Evolutionary conservation across 2,888 invertebrate species (phyloP).

Genomic region (Acronicta psi): DNA sequence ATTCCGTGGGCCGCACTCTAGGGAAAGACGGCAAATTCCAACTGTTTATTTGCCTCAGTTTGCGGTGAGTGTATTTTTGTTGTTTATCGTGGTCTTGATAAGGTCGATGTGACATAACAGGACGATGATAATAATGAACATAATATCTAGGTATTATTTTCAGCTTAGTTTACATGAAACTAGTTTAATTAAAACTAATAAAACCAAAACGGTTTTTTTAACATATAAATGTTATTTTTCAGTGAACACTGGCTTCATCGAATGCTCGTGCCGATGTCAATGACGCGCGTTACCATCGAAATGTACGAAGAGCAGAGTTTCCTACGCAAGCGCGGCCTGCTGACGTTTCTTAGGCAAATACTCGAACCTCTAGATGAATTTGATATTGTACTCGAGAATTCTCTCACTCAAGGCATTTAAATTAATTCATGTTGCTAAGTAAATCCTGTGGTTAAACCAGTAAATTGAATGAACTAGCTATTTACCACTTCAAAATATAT

Average conservation of each 20-base stretch:
- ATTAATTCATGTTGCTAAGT: constrained; percentile 7
- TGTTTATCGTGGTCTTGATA: not conserved
- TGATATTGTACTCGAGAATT: constrained; percentile 95
- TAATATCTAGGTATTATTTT: too few relatives aligned
- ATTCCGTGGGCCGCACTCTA: constrained; percentile 93
- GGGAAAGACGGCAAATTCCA: constrained; percentile 99
- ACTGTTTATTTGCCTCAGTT: constrained; percentile 97
- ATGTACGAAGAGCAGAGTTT: constrained; percentile 99
- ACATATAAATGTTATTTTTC: constrained; percentile 57
- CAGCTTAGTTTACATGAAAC: too few relatives aligned
- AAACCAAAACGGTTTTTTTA: not conserved
- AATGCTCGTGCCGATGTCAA: constrained; percentile 97
- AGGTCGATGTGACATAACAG: too few relatives aligned
- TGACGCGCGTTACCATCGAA: constrained; percentile 95
- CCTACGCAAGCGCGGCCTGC: constrained; percentile 94
- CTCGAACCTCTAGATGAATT: constrained; percentile 96
- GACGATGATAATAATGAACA: too few relatives aligned
- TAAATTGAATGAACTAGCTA: constrained; percentile 30
- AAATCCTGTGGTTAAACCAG: constrained; percentile 34
- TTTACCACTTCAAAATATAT: constrained; percentile 35
- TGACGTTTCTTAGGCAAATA: constrained; percentile 96
- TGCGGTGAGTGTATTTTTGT: constrained; percentile 90
- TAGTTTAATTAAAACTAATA: too few relatives aligned
- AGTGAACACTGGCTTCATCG: constrained; percentile 97
- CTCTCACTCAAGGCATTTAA: constrained; percentile 91